phyloP scores from a whole-genome alignment of 2,113 vertebrate genomes.

The Pithys albifrons region DNA sequence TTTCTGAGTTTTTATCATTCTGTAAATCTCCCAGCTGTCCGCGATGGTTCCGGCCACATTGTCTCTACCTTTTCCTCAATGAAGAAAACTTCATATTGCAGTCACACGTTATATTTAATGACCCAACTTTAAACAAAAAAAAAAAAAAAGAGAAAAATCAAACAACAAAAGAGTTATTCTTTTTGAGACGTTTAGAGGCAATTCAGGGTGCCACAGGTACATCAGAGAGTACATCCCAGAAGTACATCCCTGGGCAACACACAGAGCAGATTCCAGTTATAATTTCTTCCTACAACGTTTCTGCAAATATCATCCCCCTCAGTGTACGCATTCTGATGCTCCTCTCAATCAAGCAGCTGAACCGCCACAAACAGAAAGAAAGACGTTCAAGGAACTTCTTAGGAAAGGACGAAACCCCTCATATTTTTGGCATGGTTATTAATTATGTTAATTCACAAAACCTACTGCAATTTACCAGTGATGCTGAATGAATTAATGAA shows the following conservation, averaged over 20 bases:
- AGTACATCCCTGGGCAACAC: neutral
- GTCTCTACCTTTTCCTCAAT: neutral
- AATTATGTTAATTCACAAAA: constrained; percentile 57
- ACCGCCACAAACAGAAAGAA: constrained; percentile 7
- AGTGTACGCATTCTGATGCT: neutral
- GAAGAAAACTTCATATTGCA: constrained; percentile 3
- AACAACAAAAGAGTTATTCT: neutral
- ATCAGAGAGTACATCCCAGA: neutral
- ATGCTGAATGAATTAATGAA: constrained; percentile 56
- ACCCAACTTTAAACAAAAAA: neutral
- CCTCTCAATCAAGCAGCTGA: constrained; percentile 6
- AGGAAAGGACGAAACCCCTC: neutral
- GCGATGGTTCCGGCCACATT: rapidly evolving
- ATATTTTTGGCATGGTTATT: neutral
- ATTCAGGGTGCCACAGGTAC: neutral
- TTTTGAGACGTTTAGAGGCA: neutral
- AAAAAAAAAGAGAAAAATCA: neutral
- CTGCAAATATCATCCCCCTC: constrained; percentile 12
- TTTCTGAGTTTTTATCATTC: constrained; percentile 32
- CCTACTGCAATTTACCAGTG: constrained; percentile 45
- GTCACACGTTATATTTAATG: neutral
- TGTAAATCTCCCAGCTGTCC: constrained; percentile 16
- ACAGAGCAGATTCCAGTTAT: neutral
- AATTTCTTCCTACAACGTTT: neutral
- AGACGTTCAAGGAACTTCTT: neutral